Conservation (phyloP, 2,888 invertebrate genomes). For the Teleogryllus oceanicus region DNA sequence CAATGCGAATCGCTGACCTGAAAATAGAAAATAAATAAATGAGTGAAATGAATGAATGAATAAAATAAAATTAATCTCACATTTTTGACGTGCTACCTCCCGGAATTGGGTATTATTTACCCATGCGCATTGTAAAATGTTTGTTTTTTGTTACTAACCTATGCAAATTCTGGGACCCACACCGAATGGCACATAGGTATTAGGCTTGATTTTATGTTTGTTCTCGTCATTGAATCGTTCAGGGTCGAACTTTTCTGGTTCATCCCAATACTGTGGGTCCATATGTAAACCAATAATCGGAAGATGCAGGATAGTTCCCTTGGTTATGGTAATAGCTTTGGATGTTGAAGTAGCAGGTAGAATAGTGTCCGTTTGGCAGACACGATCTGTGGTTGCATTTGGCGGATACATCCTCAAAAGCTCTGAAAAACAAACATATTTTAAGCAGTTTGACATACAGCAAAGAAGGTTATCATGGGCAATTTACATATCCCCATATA, state of each 20-base stretch:
- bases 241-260: background rate
- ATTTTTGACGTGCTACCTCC: no score
- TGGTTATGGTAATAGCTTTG: background rate
- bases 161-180: slow-evolving; percentile 3
- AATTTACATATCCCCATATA: no score
- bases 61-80: no score
- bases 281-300: background rate
- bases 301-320: background rate
- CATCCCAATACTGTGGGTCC: background rate
- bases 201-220: background rate
- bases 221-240: slow-evolving; percentile 11
- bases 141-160: background rate
- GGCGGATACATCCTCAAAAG: slow-evolving; percentile 3
- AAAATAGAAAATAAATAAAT: no score
- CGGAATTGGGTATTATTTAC: no score
- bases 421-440: background rate
- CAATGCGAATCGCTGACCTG: no score
- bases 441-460: no score
- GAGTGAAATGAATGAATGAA: no score
- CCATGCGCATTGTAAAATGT: no score
- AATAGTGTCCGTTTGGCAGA: background rate
- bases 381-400: background rate
- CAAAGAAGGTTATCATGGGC: no score
- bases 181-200: background rate
- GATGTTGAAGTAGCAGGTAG: background rate